A percentile compares a stretch with the other conserved stretches of the same genome.
phyloP scores from a whole-genome alignment of 2,113 vertebrate genomes.

The Tamias sibiricus region DNA sequence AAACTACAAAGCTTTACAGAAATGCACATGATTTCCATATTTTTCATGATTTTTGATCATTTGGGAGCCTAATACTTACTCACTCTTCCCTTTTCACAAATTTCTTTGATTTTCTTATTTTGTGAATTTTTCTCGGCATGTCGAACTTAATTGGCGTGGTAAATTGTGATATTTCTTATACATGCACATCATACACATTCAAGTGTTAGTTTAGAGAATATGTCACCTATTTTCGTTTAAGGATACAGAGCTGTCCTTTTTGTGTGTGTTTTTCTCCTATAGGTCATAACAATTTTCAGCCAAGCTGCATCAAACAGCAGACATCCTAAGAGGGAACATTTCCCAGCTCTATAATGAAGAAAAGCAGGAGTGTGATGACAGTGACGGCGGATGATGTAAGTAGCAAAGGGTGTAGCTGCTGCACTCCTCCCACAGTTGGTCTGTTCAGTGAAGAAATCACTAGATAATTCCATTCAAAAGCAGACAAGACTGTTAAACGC shows the following conservation, averaged over 20 bases:
- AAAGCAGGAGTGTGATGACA: constrained; percentile 94
- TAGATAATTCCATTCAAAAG: not conserved
- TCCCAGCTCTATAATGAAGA: constrained; percentile 90
- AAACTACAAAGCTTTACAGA: not conserved
- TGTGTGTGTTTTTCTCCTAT: not conserved
- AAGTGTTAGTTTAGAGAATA: not conserved
- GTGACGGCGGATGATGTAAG: constrained; percentile 92
- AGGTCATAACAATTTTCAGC: constrained; percentile 67
- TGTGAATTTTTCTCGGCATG: not conserved
- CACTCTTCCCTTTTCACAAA: not conserved
- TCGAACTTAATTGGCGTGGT: not conserved
- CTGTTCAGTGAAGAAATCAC: not conserved
- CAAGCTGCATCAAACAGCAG: not conserved
- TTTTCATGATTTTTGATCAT: not conserved
- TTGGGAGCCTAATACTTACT: not conserved
- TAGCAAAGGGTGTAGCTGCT: not conserved
- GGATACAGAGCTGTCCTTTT: not conserved
- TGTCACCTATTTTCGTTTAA: not conserved
- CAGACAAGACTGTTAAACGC: not conserved
- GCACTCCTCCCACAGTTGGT: not conserved
- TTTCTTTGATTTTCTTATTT: not conserved
- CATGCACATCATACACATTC: not conserved
- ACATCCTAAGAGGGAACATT: not conserved
- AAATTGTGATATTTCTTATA: not conserved
- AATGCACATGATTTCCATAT: not conserved